A percentile compares a stretch with the other conserved stretches of the same genome.
Conservation (phyloP, 2,113 vertebrate genomes). For the Suricata suricatta region DNA sequence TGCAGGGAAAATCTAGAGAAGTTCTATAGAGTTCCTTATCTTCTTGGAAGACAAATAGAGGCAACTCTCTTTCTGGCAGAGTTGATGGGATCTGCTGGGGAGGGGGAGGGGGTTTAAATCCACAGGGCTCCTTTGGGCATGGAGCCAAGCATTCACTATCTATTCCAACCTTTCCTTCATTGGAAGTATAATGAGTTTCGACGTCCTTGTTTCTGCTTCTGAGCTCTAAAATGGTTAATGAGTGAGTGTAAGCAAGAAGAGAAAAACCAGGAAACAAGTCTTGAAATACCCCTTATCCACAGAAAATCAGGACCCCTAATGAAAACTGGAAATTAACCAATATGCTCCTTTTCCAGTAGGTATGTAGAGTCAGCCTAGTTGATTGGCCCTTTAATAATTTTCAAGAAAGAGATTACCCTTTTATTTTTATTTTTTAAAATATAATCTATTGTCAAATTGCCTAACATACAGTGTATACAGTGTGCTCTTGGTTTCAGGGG, state of each 20-base stretch:
- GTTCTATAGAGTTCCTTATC: not conserved
- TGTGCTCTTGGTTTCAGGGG: no score
- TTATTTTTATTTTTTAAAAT: not conserved
- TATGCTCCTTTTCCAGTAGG: not conserved
- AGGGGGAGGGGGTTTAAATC: not conserved
- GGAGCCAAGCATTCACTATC: not conserved
- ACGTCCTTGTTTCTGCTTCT: not conserved
- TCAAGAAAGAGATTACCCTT: not conserved
- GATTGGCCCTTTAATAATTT: not conserved
- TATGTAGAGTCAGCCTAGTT: not conserved
- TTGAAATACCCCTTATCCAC: not conserved
- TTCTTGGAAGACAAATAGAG: slow-evolving; percentile 10
- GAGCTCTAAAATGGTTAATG: not conserved
- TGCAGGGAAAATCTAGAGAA: not conserved
- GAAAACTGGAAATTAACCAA: not conserved
- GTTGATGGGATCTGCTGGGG: not conserved
- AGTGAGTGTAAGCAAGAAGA: not conserved
- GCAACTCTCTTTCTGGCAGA: not conserved
- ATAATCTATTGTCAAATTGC: no score
- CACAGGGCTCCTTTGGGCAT: not conserved
- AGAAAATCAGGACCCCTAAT: not conserved
- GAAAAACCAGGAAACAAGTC: not conserved
- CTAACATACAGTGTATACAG: no score
- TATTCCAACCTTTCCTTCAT: not conserved
- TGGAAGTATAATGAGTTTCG: not conserved